Base-by-base conservation (phyloP, 2,797 vertebrate species). In the Dendrocincla fuliginosa region DNA sequence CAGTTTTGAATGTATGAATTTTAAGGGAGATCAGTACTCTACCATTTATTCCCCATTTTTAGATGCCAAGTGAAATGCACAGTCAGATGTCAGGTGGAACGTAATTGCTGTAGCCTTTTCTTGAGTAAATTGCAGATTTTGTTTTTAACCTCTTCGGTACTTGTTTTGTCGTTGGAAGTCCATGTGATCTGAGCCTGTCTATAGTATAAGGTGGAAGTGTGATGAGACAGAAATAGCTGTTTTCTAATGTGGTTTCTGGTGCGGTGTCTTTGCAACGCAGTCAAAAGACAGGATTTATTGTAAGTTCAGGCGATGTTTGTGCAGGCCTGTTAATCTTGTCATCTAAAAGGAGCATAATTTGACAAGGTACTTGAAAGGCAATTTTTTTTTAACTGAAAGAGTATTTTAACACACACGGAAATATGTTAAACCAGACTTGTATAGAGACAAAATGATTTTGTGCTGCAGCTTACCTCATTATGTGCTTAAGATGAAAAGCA, bases 401-500 rank as follows among this genome's bases (percentile, higher is more conserved):
- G 32, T 44, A 61, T 74, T 47, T 46, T 60, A 50, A 52, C 15
- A 11, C 9, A 41, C 13, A 3, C 11, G 61, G 50, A 63, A 91
- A 55, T 61, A 44, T 25, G 49, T 63, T 28, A 41, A 81, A 49
- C 23, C 41, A 64, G 30, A 15, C 39, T 77, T 78, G 50, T 2
- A 13, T 2, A 35, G 63, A 47, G 78, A 74, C 64, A 61, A 53
- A 87, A 71, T 22, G 18, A 41, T 44, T 87, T 53, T 20, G 11
- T 81, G 60, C 20, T 50, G 53, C 49, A 61, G 63, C 33, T 78
- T 81, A 37, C 82, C 53, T 95, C 68, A 61, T 89, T 90, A 91
- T 52, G 33, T 87, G 69, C 73, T 87, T 47, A 33, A 87, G 64
- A 85, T 80, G 87, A 92, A 90, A 95, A 79, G 56, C 84, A 49